Base-by-base conservation (phyloP, 2,113 vertebrate species). In the Sphyrna mokarran region DNA sequence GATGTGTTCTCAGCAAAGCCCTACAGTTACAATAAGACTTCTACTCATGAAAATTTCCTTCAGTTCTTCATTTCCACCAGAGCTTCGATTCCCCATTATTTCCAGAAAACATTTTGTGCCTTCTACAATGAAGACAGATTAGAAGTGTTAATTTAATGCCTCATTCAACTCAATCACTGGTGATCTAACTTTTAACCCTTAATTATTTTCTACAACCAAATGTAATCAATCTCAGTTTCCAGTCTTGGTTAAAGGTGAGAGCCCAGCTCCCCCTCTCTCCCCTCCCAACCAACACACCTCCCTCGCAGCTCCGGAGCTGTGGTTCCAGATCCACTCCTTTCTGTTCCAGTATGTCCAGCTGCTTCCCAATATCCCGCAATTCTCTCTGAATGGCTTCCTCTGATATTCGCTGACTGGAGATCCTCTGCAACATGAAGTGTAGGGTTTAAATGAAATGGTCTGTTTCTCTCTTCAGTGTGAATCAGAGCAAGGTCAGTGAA, bases 321-420 rank as follows among this genome's bases (percentile, higher is more conserved):
- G 97, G 98, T 96, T 99, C 99, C 97, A 99, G 97, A 87, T 98
- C 98, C 89, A 99, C 98, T 0, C 99, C 99, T 95, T 97, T 97
- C 96, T 97, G 97, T 95, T 99, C 99, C 97, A 99, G 96, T 29
- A 96, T 96, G 0, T 98, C 98, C 97, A 99, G 96, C 96, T 98
- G 97, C 86, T 96, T 97, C 97, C 98, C 98, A 0, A 99, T 99
- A 94, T 97, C 97, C 95, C 80, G 70, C 96, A 99, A 97, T 96
- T 99, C 98, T 95, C 91, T 96, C 96, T 98, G 98, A 94, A 99
- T 99, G 96, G 98, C 97, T 95, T 98, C 98, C 95, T 96, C 91
- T 0, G 98, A 97, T 80, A 99, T 26, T 18, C 89, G 89, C 43
- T 98, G 97, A 96, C 97, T 96, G 1, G 98, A 97, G 96, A 96